Conservation (phyloP, 2,888 invertebrate species). For the Ornithoptera priamus region DNA sequence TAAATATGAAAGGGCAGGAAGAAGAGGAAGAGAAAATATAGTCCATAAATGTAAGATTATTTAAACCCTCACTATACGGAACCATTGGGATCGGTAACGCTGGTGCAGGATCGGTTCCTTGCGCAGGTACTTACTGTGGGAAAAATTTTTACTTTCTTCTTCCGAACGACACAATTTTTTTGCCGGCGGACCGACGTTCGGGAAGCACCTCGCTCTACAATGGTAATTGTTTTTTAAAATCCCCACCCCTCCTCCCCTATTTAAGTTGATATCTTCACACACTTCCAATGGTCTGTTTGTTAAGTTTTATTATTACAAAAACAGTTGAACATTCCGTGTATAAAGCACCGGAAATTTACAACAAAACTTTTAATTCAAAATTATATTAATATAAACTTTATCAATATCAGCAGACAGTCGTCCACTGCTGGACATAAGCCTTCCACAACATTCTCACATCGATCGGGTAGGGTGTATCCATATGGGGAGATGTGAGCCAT, state of each 20-base stretch:
- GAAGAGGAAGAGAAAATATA: too few relatives aligned
- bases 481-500: too few relatives aligned
- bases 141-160: slow-evolving; percentile 31
- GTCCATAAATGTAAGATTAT: too few relatives aligned
- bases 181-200: slow-evolving; percentile 9
- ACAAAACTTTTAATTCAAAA: too few relatives aligned
- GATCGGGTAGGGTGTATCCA: too few relatives aligned
- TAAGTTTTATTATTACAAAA: background rate
- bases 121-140: slow-evolving; percentile 30
- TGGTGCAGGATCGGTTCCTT: background rate
- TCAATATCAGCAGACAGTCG: too few relatives aligned
- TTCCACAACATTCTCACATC: too few relatives aligned
- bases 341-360: too few relatives aligned
- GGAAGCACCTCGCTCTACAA: slow-evolving; percentile 9
- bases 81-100: background rate
- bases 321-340: background rate
- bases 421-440: too few relatives aligned
- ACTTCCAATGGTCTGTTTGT: background rate
- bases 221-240: slow-evolving; percentile 19
- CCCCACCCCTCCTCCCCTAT: background rate
- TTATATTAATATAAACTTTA: too few relatives aligned
- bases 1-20: too few relatives aligned
- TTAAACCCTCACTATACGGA: slow-evolving; percentile 6
- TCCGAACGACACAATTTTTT: slow-evolving; percentile 15
- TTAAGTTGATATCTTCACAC: slow-evolving; percentile 10